These are phyloP conservation scores for Scortum barcoo DNA, from an alignment of 2,113 vertebrate genomes.

Conservation along the genomic window DNA sequence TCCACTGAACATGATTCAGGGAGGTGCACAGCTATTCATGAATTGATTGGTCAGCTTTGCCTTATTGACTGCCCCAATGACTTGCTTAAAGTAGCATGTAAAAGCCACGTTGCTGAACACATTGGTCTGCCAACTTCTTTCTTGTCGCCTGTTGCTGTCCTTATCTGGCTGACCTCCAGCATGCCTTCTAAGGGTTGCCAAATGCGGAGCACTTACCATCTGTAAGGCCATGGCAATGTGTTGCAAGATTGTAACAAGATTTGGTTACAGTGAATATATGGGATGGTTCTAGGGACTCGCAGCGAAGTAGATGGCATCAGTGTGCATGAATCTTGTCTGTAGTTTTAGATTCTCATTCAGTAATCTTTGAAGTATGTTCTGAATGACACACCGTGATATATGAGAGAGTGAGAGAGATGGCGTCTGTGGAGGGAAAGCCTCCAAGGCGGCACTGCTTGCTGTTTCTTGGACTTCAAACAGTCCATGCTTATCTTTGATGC, in stretches of 20 bases:
- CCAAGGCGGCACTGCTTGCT: conserved; percentile 18
- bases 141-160: background rate
- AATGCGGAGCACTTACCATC: conserved; percentile 7
- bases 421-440: conserved; percentile 30
- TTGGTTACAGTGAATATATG: too few relatives aligned
- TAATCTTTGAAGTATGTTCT: conserved; percentile 31
- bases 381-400: conserved; percentile 17
- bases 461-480: conserved; percentile 60
- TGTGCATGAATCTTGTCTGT: background rate
- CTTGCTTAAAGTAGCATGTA: background rate
- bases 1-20: conserved; percentile 1
- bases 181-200: background rate
- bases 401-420: background rate
- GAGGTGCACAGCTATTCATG: background rate
- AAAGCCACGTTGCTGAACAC: background rate
- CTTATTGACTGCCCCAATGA: background rate
- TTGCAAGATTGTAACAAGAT: conserved; percentile 23
- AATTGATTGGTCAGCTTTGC: conserved; percentile 7
- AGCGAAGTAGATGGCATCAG: background rate
- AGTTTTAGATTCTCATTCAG: conserved; percentile 22
- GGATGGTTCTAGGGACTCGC: background rate
- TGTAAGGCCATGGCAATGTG: background rate
- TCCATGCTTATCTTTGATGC: conserved; percentile 48
- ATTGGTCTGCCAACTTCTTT: background rate
- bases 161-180: conserved; percentile 8